Evolutionary conservation across 2,113 vertebrate genomes (phyloP).

Genomic region (Phylloscopus whistleri): DNA sequence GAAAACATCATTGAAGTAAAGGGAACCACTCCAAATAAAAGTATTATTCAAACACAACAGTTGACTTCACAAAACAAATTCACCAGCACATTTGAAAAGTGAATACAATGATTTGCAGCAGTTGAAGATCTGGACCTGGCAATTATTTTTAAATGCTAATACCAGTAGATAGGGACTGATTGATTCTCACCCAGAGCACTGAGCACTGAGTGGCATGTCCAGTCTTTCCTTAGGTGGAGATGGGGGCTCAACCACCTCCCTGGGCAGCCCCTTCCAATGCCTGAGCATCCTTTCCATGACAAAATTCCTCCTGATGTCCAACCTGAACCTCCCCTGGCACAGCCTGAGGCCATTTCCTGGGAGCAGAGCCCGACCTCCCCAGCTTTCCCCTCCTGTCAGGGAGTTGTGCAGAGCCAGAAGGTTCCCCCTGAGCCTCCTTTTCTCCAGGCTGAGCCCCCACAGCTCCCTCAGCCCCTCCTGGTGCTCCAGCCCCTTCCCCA

Average conservation of each 20-base stretch:
- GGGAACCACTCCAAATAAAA: not conserved
- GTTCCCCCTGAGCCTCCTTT: no score
- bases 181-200: not conserved
- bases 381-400: not conserved
- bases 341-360: not conserved
- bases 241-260: not conserved
- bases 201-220: not conserved
- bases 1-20: not conserved
- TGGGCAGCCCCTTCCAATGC: not conserved
- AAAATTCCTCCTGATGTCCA: not conserved
- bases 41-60: not conserved
- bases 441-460: no score
- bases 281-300: not conserved
- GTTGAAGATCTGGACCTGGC: not conserved
- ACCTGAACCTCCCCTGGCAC: not conserved
- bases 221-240: not conserved
- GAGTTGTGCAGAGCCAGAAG: no score
- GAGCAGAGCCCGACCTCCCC: not conserved
- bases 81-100: not conserved
- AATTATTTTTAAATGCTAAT: not conserved
- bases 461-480: no score
- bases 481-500: no score
- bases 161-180: not conserved
- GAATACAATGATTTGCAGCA: not conserved
- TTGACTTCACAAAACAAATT: not conserved